Evolutionary conservation across 2,888 invertebrate genomes (phyloP), one percentile per base, ranked within the genome.

Genomic region (Drosophila infuscata): DNA sequence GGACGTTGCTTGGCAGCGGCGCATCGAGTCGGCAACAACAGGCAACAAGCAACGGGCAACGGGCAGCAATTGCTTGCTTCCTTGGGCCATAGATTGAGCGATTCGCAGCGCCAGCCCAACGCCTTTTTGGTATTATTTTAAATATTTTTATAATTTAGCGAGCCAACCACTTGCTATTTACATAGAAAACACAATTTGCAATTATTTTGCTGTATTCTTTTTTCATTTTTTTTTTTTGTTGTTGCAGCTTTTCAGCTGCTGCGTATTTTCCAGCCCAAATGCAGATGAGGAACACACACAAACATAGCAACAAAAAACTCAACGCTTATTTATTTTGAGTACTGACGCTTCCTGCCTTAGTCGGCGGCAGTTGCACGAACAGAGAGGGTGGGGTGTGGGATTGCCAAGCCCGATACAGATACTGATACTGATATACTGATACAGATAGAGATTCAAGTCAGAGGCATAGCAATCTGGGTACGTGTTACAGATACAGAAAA

Each of bases 121-220:
- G 88, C 88, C 88, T 84, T 88, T 85, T 86, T 76, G 82, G 85
- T 86, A 88, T 86, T 89, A 86, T 82, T 89, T 86, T 81, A 85
- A 87, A 85, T 85, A 86, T 89, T 74, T 80, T 84, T 74, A 85
- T 88, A 88, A 83, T 84, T 85, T 84, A 88, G 70, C 67, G 30
- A 51, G 63, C 64, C n/a, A 32, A 29, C 38, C 58, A 56, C 62
- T 46, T 56, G 32, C 38, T 79, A 81, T 79, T 80, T 80, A 72
- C 76, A 79, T 76, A 69, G 81, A 67, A 80, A 76, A 58, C 58
- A 64, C 71, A 75, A 71, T 68, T 76, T 72, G 72, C 58, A 65
- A 79, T 75, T 78, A 74, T 66, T 38, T 63, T 29, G 12, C 33
- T 25, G 35, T 5, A 2, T 35, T 52, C 17, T n/a, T 32, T n/a